These are phyloP conservation scores for Phlogophora meticulosa DNA, from an alignment of 2,888 invertebrate genomes.

Conservation along the genomic window DNA sequence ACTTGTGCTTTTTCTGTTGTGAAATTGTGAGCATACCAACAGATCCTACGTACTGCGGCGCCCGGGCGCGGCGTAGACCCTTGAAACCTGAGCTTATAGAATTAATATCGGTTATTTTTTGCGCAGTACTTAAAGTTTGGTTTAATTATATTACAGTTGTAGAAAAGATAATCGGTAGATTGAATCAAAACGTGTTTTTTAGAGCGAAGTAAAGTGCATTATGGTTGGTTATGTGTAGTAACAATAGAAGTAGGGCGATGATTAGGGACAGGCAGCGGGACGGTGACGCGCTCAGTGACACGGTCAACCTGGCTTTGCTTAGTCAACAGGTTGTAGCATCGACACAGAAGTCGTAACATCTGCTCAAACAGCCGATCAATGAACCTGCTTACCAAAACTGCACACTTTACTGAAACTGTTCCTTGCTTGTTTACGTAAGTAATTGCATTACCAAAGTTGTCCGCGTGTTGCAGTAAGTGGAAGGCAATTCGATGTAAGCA, in stretches of 20 bases:
- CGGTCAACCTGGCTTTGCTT: constrained; percentile 62
- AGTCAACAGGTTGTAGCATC: constrained; percentile 58
- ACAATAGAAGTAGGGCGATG: constrained; percentile 48
- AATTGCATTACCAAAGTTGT: constrained; percentile 71
- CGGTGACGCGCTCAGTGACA: constrained; percentile 59
- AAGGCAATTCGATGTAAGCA: constrained; percentile 1
- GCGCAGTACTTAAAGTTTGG: no score
- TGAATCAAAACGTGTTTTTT: constrained; percentile 8
- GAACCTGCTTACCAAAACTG: constrained; percentile 76
- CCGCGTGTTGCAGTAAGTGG: constrained; percentile 47
- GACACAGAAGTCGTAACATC: constrained; percentile 68
- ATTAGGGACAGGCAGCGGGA: constrained; percentile 48
- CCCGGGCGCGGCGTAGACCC: constrained; percentile 22
- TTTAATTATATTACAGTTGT: background rate
- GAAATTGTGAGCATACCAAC: constrained; percentile 52
- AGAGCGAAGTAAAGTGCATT: constrained; percentile 14
- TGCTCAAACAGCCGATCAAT: constrained; percentile 83
- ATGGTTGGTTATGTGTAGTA: constrained; percentile 30
- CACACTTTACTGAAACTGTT: constrained; percentile 81
- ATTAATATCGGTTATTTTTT: constrained; percentile 7
- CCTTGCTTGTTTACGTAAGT: constrained; percentile 72
- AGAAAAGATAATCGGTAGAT: background rate
- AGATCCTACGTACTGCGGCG: constrained; percentile 35
- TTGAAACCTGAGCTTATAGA: constrained; percentile 36
- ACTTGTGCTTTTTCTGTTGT: constrained; percentile 45